Evolutionary conservation across 2,797 vertebrate genomes (phyloP).

Genomic region (Poeciliopsis turneri): DNA sequence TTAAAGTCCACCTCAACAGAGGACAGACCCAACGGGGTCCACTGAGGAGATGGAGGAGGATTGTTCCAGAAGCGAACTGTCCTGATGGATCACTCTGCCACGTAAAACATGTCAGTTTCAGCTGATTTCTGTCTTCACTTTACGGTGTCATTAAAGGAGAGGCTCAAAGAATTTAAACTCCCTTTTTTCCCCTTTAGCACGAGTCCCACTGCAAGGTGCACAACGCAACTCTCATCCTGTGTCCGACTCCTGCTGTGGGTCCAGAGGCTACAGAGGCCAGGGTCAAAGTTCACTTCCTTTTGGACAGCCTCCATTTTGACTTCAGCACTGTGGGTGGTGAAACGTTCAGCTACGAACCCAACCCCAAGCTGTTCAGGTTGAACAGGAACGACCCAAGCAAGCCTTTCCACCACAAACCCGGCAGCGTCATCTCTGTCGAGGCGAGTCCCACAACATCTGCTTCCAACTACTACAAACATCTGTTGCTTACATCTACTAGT

Average conservation of each 20-base stretch:
- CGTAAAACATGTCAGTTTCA: constrained; percentile 76
- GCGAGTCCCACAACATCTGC: constrained; percentile 61
- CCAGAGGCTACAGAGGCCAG: constrained; percentile 71
- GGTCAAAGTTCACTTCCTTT: constrained; percentile 89
- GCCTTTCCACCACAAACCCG: constrained; percentile 94
- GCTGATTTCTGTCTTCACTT: neutral
- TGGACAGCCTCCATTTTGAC: constrained; percentile 93
- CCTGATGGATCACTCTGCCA: constrained; percentile 80
- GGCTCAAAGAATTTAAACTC: neutral
- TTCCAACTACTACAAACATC: too few species aligned
- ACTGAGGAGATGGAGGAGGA: constrained; percentile 81
- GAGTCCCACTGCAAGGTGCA: constrained; percentile 87
- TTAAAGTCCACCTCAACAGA: constrained; percentile 11
- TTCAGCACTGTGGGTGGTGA: constrained; percentile 83
- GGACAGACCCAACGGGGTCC: constrained; percentile 29
- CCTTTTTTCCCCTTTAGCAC: constrained; percentile 73
- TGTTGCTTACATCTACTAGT: neutral
- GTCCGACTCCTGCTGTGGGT: constrained; percentile 88
- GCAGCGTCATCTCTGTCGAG: constrained; percentile 96
- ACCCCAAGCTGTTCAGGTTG: constrained; percentile 86
- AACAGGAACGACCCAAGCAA: constrained; percentile 87
- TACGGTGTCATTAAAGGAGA: too few species aligned
- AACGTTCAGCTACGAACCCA: constrained; percentile 89
- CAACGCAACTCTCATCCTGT: constrained; percentile 88
- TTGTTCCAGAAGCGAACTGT: constrained; percentile 84